phyloP scores from a whole-genome alignment of 2,797 vertebrate species.

The Chaetophractus vellerosus region DNA sequence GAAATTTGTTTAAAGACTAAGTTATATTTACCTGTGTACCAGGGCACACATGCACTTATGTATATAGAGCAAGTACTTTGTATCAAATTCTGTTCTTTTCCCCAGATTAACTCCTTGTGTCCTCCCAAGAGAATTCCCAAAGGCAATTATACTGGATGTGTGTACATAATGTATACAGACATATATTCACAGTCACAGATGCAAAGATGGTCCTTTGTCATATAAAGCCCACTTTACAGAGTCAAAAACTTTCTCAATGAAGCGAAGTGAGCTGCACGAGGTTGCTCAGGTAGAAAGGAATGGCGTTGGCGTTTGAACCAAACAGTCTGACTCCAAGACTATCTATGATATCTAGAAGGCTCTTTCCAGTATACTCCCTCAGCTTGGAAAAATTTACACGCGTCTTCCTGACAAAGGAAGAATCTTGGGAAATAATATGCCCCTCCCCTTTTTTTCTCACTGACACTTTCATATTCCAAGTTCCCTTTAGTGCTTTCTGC shows the following conservation, averaged over 20 bases:
- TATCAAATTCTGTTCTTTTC: neutral
- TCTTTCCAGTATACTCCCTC: neutral
- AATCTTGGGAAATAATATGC: neutral
- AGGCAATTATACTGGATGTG: neutral
- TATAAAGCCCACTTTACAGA: neutral
- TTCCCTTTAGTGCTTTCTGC: neutral
- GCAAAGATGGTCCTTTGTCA: neutral
- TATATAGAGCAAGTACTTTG: neutral
- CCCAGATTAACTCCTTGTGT: neutral
- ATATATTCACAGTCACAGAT: neutral
- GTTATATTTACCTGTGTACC: neutral
- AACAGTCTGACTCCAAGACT: neutral
- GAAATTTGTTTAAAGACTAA: neutral
- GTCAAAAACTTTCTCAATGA: neutral
- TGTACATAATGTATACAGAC: too few species aligned
- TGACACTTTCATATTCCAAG: neutral
- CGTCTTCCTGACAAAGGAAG: neutral
- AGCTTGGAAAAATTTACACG: neutral
- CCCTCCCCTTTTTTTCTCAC: neutral
- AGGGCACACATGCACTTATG: neutral
- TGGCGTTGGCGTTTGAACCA: neutral
- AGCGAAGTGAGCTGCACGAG: neutral
- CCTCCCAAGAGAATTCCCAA: neutral
- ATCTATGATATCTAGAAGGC: neutral
- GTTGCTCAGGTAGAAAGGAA: neutral